Evolutionary conservation across 2,797 vertebrate species (phyloP), one percentile per base, ranked within the genome.

Genomic region (Syndactyla subalaris): DNA sequence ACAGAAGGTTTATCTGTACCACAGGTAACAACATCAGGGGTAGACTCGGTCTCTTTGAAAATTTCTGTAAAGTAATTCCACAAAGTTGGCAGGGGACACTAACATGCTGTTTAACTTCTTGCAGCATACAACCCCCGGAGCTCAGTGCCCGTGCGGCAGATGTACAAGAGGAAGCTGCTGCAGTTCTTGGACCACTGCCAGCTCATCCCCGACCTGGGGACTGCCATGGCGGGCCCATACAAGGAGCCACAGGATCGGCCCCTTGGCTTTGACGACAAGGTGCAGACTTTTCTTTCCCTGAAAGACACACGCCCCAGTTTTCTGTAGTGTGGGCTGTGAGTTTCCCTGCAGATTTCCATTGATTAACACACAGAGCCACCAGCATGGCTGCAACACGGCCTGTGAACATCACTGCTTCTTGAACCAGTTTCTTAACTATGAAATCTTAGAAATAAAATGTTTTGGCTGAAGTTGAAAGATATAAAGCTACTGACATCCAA

Each of bases 91-190:
- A 5, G 6, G 7, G 6, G 6, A 14, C 58, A 19, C 71, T 93
- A 30, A 95, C 8, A 2, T 24, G 10, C 34, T 2, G 7, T 51
- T 93, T 83, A 1, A 4, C 92, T 82, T 93, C 80, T 86, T 92
- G 62, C 96, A 99, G 99, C 99, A 16, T 98, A 98, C 96, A 99
- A 99, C 95, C 97, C 97, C 36, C 97, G 96, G 71, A 98, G 97
- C 95, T 97, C 98, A 12, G 98, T 97, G 74, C 97, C 97, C 34
- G 88, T 90, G 77, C 97, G 98, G 48, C 97, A 98, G 89, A 98
- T 96, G 92, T 99, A 99, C 97, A 99, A 97, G 96, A 98, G 93
- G 98, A 98, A 98, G 93, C 97, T 99, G 97, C 97, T 98, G 29
- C 91, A 86, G 71, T 99, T 99, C 93, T 49, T 98, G 92, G 98